phyloP scores from a whole-genome alignment of 2,888 invertebrate species.

The Helicoverpa assulta region DNA sequence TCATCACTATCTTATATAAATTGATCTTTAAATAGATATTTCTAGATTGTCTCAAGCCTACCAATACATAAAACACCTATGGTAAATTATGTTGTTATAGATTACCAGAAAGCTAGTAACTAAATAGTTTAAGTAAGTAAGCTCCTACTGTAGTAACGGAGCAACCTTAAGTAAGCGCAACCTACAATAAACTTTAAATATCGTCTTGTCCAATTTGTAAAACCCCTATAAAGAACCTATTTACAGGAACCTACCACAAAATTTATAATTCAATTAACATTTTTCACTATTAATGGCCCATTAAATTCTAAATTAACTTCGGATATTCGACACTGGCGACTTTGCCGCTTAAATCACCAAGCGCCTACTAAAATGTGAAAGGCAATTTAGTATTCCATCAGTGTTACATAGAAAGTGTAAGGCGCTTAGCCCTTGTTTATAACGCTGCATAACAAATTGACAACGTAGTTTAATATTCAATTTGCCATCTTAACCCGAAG shows the following conservation, averaged over 20 bases:
- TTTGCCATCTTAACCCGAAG: constrained; percentile 54
- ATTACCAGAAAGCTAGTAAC: background rate
- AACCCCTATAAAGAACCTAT: constrained; percentile 1
- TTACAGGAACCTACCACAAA: constrained; percentile 6
- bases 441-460: constrained; percentile 63
- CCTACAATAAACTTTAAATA: background rate
- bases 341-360: constrained; percentile 25
- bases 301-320: constrained; percentile 46
- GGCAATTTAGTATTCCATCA: constrained; percentile 64
- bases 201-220: constrained; percentile 14
- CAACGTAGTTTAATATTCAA: constrained; percentile 63
- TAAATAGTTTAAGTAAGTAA: background rate
- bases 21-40: too few relatives aligned
- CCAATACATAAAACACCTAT: background rate
- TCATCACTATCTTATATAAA: too few relatives aligned
- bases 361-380: constrained; percentile 62
- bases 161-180: background rate
- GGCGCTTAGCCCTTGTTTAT: constrained; percentile 62
- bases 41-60: too few relatives aligned
- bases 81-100: too few relatives aligned
- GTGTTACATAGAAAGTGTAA: constrained; percentile 60
- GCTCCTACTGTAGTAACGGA: background rate
- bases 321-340: constrained; percentile 23
- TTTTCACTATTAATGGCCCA: constrained; percentile 50
- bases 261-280: constrained; percentile 45